Evolutionary conservation across 2,113 vertebrate species (phyloP), one percentile per base, ranked within the genome.

Genomic region (Synodontis membranacea): DNA sequence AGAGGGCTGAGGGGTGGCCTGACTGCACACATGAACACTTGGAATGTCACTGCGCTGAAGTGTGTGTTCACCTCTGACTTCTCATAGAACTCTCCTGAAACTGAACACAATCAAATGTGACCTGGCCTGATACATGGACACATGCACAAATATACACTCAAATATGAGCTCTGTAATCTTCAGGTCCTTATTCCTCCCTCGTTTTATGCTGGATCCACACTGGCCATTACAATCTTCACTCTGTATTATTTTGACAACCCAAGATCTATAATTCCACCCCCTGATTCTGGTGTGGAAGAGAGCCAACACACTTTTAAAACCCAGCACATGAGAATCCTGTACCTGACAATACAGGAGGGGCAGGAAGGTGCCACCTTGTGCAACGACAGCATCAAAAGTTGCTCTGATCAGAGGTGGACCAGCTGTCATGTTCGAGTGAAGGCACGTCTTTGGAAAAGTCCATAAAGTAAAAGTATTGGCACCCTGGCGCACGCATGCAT

Each of bases 21-120:
- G n/a, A 76, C 31, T 39, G 80, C 31, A 87, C 39, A 62, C 54
- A 56, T 34, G 31, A 82, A 86, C 68, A 37, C 39, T 75, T 75
- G 5, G 14, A 86, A n/a, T 12, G 21, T 58, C 31, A 60, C 6
- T 54, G 52, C 50, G 56, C 68, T 44, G 19, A 75, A n/a, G 28
- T 19, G 15, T 48, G 37, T 3, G 17, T 6, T 72, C 82, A 72
- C 48, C 82, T 72, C 62, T 44, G 46, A 84, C 11, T 14, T 72
- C 23, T 84, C 12, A 80, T 39, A 42, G 54, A 82, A 82, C 48
- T 28, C 15, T 21, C 15, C 56, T 82, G 25, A 11, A 64, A 64
- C 64, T n/a, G 28, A 21, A 82, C 48, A 48, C 28, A 46, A 82
- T 31, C 12, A 46, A 46, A 64, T 46, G 28, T 9, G 5, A n/a